Conservation (phyloP, 2,797 vertebrate genomes). For the Capromys pilorides region DNA sequence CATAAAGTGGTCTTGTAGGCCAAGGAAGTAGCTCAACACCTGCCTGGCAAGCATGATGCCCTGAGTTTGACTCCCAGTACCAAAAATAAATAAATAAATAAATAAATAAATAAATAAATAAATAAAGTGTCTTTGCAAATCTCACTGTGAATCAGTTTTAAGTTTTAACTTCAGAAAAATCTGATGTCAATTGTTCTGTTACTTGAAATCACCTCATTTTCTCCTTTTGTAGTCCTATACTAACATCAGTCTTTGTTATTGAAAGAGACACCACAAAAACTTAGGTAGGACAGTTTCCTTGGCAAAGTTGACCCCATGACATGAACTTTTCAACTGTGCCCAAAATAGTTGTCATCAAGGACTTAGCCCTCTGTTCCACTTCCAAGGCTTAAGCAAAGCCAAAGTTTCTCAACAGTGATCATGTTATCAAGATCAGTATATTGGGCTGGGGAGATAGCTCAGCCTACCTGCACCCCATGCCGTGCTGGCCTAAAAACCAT, state of each 20-base stretch:
- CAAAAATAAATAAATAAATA: too few species aligned
- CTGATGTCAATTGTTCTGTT: background rate
- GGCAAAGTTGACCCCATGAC: background rate
- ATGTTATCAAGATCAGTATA: background rate
- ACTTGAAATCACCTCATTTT: background rate
- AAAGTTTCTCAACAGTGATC: background rate
- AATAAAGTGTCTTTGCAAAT: background rate
- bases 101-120: too few species aligned
- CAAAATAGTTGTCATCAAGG: background rate
- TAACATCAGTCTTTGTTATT: conserved; percentile 5
- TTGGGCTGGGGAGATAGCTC: too few species aligned
- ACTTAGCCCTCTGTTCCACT: background rate
- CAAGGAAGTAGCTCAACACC: too few species aligned
- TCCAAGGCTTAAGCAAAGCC: background rate
- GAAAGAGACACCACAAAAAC: conserved; percentile 2
- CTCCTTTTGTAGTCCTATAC: background rate
- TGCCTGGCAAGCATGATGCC: too few species aligned
- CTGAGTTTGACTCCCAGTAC: too few species aligned
- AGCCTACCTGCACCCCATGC: too few species aligned
- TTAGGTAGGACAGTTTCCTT: background rate
- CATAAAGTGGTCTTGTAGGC: background rate
- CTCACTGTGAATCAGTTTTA: background rate
- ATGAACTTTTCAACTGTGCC: background rate
- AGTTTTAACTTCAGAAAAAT: conserved; percentile 15
- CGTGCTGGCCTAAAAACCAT: too few species aligned